These are phyloP conservation scores for Heteromyza rotundicornis DNA, from an alignment of 2,888 invertebrate genomes.

Conservation along the genomic window DNA sequence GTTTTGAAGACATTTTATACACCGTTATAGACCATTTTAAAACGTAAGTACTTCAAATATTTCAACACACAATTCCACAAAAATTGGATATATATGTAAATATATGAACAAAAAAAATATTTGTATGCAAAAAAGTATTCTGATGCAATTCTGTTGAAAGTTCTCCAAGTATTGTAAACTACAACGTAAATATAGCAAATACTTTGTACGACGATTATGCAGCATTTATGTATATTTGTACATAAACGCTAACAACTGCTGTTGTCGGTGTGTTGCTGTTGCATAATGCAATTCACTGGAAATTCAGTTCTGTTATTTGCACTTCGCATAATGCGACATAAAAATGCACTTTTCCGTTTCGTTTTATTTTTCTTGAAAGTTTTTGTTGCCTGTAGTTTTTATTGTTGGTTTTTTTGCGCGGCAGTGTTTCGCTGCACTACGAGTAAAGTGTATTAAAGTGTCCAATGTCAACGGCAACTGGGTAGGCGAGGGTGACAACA, in stretches of 20 bases:
- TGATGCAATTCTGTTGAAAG: conserved; percentile 7
- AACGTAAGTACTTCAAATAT: conserved; percentile 2
- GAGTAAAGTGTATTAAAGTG: too few species aligned
- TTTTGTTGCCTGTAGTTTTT: not conserved
- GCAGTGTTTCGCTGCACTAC: not conserved
- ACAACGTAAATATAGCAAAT: too few species aligned
- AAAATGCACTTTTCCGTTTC: conserved; percentile 23
- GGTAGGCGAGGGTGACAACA: too few species aligned
- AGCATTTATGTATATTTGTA: too few species aligned
- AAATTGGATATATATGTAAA: too few species aligned
- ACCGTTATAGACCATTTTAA: not conserved
- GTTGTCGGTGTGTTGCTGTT: not conserved
- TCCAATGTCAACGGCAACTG: conserved; percentile 14
- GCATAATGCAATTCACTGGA: conserved; percentile 1
- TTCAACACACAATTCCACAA: not conserved
- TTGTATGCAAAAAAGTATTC: too few species aligned
- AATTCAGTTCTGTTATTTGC: not conserved
- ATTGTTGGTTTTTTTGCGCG: not conserved
- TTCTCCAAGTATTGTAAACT: too few species aligned
- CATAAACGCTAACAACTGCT: not conserved
- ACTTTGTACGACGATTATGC: too few species aligned
- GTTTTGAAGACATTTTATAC: not conserved
- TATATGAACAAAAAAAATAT: too few species aligned
- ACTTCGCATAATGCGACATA: conserved; percentile 17
- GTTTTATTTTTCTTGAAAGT: too few species aligned